A percentile compares a stretch with the other conserved stretches of the same genome.
phyloP scores from a whole-genome alignment of 1,140 invertebrate species.

The Whitmania pigra region DNA sequence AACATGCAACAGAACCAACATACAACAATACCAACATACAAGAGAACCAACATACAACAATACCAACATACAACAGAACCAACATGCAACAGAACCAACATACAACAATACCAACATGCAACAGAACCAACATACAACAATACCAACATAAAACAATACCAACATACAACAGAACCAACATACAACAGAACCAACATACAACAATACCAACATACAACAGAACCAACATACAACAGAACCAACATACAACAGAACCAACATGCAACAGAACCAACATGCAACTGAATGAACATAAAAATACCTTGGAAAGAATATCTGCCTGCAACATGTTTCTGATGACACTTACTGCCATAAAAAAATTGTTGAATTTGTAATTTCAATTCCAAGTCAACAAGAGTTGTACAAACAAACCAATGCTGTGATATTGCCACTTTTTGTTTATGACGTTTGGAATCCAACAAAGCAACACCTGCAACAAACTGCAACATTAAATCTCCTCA shows the following conservation, averaged over 20 bases:
- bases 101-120: too few relatives aligned
- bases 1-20: too few relatives aligned
- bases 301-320: background rate
- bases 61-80: too few relatives aligned
- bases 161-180: background rate
- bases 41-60: too few relatives aligned
- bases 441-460: background rate
- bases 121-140: background rate
- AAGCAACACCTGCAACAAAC: background rate
- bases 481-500: background rate
- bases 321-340: background rate
- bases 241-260: background rate
- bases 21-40: too few relatives aligned
- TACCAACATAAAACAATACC: background rate
- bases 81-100: background rate
- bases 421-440: constrained; percentile 5
- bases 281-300: too few relatives aligned
- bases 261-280: background rate
- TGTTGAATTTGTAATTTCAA: background rate
- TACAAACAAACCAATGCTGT: constrained; percentile 5
- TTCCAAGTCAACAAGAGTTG: background rate
- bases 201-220: too few relatives aligned
- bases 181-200: background rate
- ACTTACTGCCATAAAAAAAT: background rate
- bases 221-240: background rate